Evolutionary conservation across 2,888 invertebrate genomes (phyloP), one percentile per base, ranked within the genome.

Genomic region (Xestia ashworthii): DNA sequence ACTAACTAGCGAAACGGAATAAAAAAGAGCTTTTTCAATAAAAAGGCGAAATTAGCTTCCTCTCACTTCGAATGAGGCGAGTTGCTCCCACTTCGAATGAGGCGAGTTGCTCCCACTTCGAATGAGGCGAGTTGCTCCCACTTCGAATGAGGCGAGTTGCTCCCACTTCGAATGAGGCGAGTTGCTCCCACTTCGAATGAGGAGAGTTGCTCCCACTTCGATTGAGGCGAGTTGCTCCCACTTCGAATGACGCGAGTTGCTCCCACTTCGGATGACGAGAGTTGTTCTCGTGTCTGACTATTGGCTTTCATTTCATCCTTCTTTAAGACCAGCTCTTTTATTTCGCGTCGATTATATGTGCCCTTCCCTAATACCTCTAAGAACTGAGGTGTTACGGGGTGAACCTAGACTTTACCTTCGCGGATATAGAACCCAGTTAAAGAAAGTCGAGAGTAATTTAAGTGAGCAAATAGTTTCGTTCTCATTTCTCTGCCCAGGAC

Each of bases 361-460:
- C n/a, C 44, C 44, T 44, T 65, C 44, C 44, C 44, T 62, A 62
- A 22, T 9, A 53, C 32, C 58, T 81, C 46, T 25, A 53, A 25
- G 14, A 22, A 50, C 41, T 38, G 38, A 68, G 58, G 50, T 44
- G 48, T 11, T 46, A n/a, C 19, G 22, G 3, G 32, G 32, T 71
- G 46, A 46, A 79, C 44, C 67, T 69, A 79, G 74, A 74, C 78
- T 74, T 79, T 79, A 58, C 58, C 64, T 44, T 44, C 25, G 44
- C 41, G n/a, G 32, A 69, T 48, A 70, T 67, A 67, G 46, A 53
- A n/a, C 50, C 19, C 5, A 38, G 14, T 5, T 72, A 69, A 46
- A n/a, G 3, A 53, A 22, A 2, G 41, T 60, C 32, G 9, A 44
- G 5, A 38, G 25, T 32, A 71, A 19, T 58, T 44, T 44, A 74